Evolutionary conservation across 1,140 invertebrate genomes (phyloP), one percentile per base, ranked within the genome.

Genomic region (Manduca sexta): DNA sequence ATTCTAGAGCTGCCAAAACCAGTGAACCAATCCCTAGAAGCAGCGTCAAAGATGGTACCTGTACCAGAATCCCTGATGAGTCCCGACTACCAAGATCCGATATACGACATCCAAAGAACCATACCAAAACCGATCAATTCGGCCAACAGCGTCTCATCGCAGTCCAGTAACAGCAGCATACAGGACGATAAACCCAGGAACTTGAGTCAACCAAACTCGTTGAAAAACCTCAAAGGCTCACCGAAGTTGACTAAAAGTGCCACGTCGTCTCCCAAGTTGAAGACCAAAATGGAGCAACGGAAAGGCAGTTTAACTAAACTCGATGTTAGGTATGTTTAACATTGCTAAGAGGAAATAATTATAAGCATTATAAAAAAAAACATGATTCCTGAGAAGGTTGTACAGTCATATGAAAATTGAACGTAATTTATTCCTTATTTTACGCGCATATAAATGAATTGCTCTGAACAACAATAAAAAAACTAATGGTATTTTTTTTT

Each of bases 51-150:
- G 80, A 91, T 95, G 83, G 92, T 96, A 1, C 94, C 94, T 2
- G 93, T 95, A 29, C 93, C 94, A 6, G 94, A 96, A 69, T 93
- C 93, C 0, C 80, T 95, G 0, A 94, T 94, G 91, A 94, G 93
- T 76, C 94, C 93, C 2, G 93, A 94, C 75, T 93, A 93, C 67
- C 86, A 85, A 37, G 82, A 85, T 46, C 82, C 82, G 2, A 82
- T 85, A 1, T 85, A 77, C 45, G 82, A 85, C 45, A 83, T 85
- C 21, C 82, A 82, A 45, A 69, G 62, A 51, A 58, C 64, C 0
- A 74, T 80, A 60, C 65, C 78, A 45, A 82, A 84, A 50, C 55
- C 65, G 0, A 60, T 40, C 15, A 55, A 57, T 13, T 55, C 60
- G 0, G 50, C 62, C 0, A 46, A 69, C 35, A 71, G 56, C 16